Evolutionary conservation across 2,888 invertebrate species (phyloP).

Genomic region (Leptinotarsa peninsularis): DNA sequence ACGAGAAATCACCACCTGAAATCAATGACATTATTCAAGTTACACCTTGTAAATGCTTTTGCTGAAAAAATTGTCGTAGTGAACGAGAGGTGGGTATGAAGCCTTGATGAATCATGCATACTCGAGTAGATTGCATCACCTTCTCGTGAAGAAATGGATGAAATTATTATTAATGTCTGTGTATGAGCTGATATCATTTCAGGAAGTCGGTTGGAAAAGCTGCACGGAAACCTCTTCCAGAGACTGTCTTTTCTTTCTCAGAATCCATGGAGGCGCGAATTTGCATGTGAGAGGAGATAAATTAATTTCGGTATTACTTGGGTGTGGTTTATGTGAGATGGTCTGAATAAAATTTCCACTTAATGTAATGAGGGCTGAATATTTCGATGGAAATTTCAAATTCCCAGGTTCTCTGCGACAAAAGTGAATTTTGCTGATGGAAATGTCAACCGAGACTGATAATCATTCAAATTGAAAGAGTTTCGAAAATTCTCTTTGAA

Average conservation of each 20-base stretch:
- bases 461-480: too few species aligned
- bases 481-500: too few species aligned
- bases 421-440: too few species aligned
- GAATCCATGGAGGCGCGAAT: constrained; percentile 15
- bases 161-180: constrained; percentile 42
- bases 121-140: constrained; percentile 34
- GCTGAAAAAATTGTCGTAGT: too few species aligned
- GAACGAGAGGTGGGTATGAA: constrained; percentile 16
- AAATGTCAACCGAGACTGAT: too few species aligned
- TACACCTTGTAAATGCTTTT: too few species aligned
- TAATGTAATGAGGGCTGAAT: too few species aligned
- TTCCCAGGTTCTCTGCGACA: too few species aligned
- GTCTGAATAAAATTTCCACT: background rate
- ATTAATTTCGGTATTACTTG: constrained; percentile 35
- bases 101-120: constrained; percentile 31
- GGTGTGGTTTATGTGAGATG: background rate
- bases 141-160: constrained; percentile 32
- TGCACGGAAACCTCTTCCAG: constrained; percentile 18
- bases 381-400: too few species aligned
- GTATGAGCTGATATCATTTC: constrained; percentile 35
- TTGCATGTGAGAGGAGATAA: constrained; percentile 33
- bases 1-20: too few species aligned
- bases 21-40: too few species aligned
- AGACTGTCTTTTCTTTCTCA: background rate
- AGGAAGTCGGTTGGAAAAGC: constrained; percentile 31